Conservation (phyloP, 1,140 invertebrate species). For the Tribolium castaneum region DNA sequence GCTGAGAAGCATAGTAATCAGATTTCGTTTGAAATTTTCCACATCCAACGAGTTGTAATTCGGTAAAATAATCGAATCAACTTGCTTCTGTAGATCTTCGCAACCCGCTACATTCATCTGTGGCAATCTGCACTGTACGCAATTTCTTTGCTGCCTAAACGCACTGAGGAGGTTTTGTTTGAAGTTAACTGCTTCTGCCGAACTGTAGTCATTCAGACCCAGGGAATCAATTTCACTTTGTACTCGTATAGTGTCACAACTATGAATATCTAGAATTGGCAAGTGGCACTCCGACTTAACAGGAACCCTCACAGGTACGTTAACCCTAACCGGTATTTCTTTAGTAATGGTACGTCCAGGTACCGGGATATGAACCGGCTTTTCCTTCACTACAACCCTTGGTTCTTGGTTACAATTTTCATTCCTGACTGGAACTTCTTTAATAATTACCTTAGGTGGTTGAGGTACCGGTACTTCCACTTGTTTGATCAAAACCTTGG, state of each 20-base stretch:
- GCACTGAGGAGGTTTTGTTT: not conserved
- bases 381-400: conserved; percentile 2
- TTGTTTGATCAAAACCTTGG: conserved; percentile 22
- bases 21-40: not conserved
- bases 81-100: not conserved
- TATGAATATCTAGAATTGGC: not conserved
- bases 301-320: not conserved
- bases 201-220: not conserved
- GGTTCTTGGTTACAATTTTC: not conserved
- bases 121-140: not conserved
- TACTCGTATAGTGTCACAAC: not conserved
- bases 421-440: not conserved
- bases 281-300: not conserved
- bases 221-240: not conserved
- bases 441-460: not conserved
- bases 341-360: not conserved
- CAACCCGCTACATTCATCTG: not conserved
- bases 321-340: not conserved
- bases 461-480: conserved; percentile 1
- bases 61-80: not conserved
- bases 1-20: not conserved
- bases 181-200: not conserved
- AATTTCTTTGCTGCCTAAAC: not conserved
- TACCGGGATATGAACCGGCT: not conserved
- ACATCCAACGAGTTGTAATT: not conserved